These are phyloP conservation scores for Centropus unirufus DNA, from an alignment of 2,113 vertebrate genomes.

Conservation along the genomic window DNA sequence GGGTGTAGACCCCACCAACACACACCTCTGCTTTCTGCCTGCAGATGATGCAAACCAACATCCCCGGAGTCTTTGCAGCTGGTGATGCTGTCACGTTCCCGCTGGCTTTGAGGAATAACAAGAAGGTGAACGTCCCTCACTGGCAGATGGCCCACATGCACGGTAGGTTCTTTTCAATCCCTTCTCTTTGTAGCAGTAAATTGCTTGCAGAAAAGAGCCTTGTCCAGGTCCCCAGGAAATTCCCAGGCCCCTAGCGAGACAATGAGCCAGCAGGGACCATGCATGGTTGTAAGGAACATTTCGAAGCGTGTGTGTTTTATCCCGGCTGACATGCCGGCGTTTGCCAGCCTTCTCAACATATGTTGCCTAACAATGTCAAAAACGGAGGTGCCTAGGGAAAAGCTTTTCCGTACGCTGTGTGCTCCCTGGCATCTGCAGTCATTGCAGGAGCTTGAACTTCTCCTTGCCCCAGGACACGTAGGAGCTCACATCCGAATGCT, in stretches of 20 bases:
- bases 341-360: background rate
- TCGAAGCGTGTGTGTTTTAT: background rate
- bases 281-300: background rate
- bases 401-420: background rate
- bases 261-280: background rate
- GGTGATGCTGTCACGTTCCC: conserved; percentile 92
- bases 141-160: conserved; percentile 99
- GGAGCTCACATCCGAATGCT: background rate
- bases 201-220: background rate
- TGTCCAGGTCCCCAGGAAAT: background rate
- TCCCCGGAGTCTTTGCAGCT: conserved; percentile 90
- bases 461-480: accelerated
- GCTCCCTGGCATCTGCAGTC: background rate
- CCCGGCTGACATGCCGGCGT: background rate
- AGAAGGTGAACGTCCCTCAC: conserved; percentile 96
- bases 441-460: background rate
- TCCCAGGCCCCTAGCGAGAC: background rate
- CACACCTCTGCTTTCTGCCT: background rate
- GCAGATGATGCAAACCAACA: conserved; percentile 94
- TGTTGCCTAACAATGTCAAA: background rate
- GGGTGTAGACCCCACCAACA: background rate
- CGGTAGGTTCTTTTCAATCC: conserved; percentile 73
- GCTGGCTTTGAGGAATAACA: conserved; percentile 87
- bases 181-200: background rate
- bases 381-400: background rate